phyloP scores from a whole-genome alignment of 2,113 vertebrate species.

The Mobula birostris region DNA sequence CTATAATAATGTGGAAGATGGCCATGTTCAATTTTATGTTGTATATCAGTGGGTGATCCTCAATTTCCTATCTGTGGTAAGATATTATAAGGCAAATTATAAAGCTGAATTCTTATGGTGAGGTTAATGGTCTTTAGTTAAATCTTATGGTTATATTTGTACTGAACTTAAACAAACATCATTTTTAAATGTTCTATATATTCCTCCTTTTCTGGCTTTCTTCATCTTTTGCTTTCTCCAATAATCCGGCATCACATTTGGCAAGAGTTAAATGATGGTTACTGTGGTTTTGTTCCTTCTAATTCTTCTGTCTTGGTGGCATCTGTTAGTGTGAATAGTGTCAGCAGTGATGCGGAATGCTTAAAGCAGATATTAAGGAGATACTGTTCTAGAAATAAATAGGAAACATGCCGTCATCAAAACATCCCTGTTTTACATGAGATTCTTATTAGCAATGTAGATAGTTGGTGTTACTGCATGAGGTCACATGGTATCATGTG shows the following conservation, averaged over 20 bases:
- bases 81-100: not conserved
- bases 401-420: not conserved
- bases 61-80: not conserved
- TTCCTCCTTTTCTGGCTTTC: not conserved
- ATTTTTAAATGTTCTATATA: not conserved
- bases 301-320: not conserved
- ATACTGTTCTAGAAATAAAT: not conserved
- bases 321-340: not conserved
- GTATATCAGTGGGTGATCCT: not conserved
- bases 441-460: not conserved
- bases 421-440: not conserved
- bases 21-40: not conserved
- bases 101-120: not conserved
- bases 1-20: not conserved
- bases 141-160: not conserved
- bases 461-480: too few species aligned
- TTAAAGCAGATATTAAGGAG: not conserved
- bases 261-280: not conserved
- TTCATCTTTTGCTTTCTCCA: not conserved
- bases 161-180: not conserved
- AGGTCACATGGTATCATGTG: too few species aligned
- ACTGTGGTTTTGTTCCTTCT: not conserved
- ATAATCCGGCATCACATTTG: not conserved
- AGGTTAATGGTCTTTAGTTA: not conserved
- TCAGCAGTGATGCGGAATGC: not conserved